phyloP scores from a whole-genome alignment of 2,797 vertebrate species.

The Rousettus madagascariensis region DNA sequence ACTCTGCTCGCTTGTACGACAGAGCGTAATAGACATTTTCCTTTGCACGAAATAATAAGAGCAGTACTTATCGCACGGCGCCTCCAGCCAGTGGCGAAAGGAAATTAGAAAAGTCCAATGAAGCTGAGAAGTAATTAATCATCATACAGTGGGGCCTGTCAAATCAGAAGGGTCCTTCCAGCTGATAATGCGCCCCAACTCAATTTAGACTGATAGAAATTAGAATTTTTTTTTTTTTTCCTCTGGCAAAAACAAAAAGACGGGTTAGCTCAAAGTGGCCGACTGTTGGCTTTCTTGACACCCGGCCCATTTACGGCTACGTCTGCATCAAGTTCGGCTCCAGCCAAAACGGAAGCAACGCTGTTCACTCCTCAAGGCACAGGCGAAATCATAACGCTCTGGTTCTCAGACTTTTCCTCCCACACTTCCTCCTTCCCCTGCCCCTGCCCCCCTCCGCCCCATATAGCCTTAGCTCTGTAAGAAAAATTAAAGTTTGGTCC shows the following conservation, averaged over 20 bases:
- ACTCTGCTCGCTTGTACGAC: constrained; percentile 86
- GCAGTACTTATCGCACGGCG: constrained; percentile 94
- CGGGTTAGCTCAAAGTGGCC: constrained; percentile 88
- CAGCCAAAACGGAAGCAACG: constrained; percentile 58
- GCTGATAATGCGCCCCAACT: constrained; percentile 98
- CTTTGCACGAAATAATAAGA: constrained; percentile 96
- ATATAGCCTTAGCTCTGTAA: neutral
- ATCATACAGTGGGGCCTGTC: constrained; percentile 97
- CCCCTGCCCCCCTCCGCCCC: accelerated
- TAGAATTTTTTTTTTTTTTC: constrained; percentile 94
- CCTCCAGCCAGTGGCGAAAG: constrained; percentile 95
- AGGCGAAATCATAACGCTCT: constrained; percentile 55
- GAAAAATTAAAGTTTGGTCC: constrained; percentile 48
- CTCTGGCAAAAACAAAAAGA: constrained; percentile 89
- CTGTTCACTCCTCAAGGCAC: constrained; percentile 58
- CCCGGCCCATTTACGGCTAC: constrained; percentile 85
- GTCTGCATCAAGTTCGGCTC: constrained; percentile 54
- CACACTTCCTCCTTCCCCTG: neutral
- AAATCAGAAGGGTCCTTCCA: constrained; percentile 95
- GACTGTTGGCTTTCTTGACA: constrained; percentile 88
- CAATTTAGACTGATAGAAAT: constrained; percentile 98
- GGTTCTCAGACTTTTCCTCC: neutral
- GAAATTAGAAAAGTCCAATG: constrained; percentile 94
- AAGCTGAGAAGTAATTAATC: constrained; percentile 99
- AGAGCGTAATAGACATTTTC: constrained; percentile 91